Base-by-base conservation (phyloP, 2,888 invertebrate genomes). In the Hypomecis punctinalis region DNA sequence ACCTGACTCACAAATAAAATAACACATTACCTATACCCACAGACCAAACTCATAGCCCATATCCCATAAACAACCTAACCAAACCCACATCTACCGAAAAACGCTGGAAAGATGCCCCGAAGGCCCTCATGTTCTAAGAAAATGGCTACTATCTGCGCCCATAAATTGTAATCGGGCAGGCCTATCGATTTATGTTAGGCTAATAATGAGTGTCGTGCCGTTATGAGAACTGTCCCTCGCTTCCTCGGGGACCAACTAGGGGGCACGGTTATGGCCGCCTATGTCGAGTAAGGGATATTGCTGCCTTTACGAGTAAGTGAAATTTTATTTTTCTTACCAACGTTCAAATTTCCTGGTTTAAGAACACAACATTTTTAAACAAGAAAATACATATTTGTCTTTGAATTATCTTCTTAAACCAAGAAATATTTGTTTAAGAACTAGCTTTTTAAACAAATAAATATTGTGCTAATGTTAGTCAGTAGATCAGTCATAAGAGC, bases 141-240 rank as follows among this genome's bases (percentile, higher is more conserved):
- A 73, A 73, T 67, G 66, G 62, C 64, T 52, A 57, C 70, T 79
- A 81, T 78, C 79, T 74, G 51, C 42, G 52, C 49, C 70, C 71
- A 76, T 81, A 81, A 81, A 81, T 80, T 70, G 76, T 73, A 76
- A 79, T 81, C 76, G 71, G 65, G 61, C 69, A 59, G 69, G 69
- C 74, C 74, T 69, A 77, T 74, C 80, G 80, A 78, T 81, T 80
- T 78, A 78, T 75, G 74, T 74, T 58, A 69, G 62, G 66, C 70
- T 76, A 77, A 76, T 79, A 79, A 75, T 70, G 70, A 63, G 56
- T 57, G 56, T 69, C 70, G 63, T 68, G 39, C 58, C 65, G 65
- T 66, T 66, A 61, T 66, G 65, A 66, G 64, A 13, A 66, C 61
- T 60, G 59, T 60, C 56, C 55, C 37, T 9, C 48, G 37, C 69